These are phyloP conservation scores for Thaumetopoea pityocampa DNA, from an alignment of 1,140 invertebrate genomes.

Conservation along the genomic window DNA sequence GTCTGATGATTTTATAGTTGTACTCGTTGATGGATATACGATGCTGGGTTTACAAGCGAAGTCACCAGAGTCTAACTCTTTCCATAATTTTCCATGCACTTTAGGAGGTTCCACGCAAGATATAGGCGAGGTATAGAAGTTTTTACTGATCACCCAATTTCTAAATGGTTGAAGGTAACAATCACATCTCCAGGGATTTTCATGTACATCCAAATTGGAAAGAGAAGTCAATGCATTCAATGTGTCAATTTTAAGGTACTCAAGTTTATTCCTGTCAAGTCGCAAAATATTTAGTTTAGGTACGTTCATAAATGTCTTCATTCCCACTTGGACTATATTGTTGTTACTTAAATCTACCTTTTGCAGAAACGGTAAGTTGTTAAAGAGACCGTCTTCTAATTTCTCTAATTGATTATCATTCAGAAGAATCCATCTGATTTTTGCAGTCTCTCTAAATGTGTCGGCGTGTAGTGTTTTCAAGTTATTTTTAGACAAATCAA, in stretches of 20 bases:
- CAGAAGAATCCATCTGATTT: constrained; percentile 82
- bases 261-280: constrained; percentile 84
- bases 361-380: constrained; percentile 83
- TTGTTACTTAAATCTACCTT: constrained; percentile 87
- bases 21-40: constrained; percentile 70
- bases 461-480: constrained; percentile 82
- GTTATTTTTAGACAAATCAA: constrained; percentile 88
- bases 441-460: constrained; percentile 82
- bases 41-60: constrained; percentile 92
- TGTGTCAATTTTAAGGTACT: constrained; percentile 77
- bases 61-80: constrained; percentile 81
- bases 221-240: constrained; percentile 80
- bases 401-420: constrained; percentile 84
- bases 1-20: constrained; percentile 78
- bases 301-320: constrained; percentile 83
- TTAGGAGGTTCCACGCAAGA: constrained; percentile 82
- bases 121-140: constrained; percentile 84
- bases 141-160: constrained; percentile 83
- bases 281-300: constrained; percentile 81
- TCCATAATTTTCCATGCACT: constrained; percentile 83
- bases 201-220: constrained; percentile 84
- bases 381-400: constrained; percentile 85
- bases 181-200: constrained; percentile 93
- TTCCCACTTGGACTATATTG: constrained; percentile 80
- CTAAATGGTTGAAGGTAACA: constrained; percentile 88